Conservation (phyloP, 2,113 vertebrate species). For the Poecilia latipinna region DNA sequence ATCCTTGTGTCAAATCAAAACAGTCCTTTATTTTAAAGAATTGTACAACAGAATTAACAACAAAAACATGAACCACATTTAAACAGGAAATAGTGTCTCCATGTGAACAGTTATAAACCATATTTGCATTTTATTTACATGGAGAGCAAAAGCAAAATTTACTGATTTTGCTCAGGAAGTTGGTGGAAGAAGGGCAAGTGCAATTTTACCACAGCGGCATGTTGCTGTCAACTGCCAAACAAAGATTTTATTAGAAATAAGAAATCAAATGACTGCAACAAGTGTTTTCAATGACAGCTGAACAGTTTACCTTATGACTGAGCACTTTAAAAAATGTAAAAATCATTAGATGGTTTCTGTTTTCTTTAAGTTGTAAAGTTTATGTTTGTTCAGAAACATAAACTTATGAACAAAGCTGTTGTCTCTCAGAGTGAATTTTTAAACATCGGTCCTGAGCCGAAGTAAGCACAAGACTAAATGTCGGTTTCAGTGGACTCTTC, state of each 20-base stretch:
- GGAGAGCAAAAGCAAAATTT: not conserved
- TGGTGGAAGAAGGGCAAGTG: too few species aligned
- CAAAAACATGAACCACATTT: not conserved
- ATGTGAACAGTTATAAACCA: not conserved
- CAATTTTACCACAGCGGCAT: too few species aligned
- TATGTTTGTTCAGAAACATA: not conserved
- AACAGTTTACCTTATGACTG: not conserved
- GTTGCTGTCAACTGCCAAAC: not conserved
- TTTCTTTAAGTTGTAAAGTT: conserved; percentile 41
- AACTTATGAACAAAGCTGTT: not conserved
- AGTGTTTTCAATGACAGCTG: not conserved
- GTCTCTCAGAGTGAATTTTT: conserved; percentile 35
- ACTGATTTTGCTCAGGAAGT: not conserved
- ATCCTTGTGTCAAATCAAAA: not conserved
- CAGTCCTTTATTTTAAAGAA: not conserved
- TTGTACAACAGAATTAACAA: too few species aligned
- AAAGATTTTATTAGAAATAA: not conserved
- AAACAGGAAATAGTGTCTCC: not conserved
- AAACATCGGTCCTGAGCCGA: conserved; percentile 52
- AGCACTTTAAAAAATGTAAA: not conserved
- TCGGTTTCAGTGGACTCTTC: conserved; percentile 40
- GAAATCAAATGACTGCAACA: too few species aligned
- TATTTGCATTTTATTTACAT: not conserved
- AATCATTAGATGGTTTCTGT: not conserved
- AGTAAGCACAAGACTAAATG: conserved; percentile 62